Evolutionary conservation across 2,888 invertebrate species (phyloP), one percentile per base, ranked within the genome.

Genomic region (Cosmia pyralina): DNA sequence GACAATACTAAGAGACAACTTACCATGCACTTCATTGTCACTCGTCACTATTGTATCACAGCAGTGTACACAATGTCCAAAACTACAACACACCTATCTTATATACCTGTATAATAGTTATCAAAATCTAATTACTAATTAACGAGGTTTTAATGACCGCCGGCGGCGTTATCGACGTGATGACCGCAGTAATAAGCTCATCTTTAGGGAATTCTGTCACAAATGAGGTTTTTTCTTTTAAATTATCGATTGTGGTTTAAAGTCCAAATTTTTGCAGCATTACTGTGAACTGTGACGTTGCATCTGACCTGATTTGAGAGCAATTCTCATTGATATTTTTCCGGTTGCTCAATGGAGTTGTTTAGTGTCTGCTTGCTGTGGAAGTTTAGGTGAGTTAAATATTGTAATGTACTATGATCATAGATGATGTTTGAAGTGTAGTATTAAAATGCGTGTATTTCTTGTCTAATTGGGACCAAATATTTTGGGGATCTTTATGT

Each of bases 11-110:
- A 5, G 22, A 59, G 44, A 57, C 13, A 28, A 81, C 85, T 85
- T 55, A 85, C 85, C 82, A 84, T 62, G 65, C 66, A 70, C 72
- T 86, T 84, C 85, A 85, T 85, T 53, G 82, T 84, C 44, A 63
- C 64, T 85, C 52, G 82, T 84, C 44, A 63, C 64, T 72, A 22
- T 62, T 73, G 62, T 76, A 69, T 63, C 66, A 41, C 67, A 73
- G 69, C 69, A 46, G 53, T 41, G 60, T 44, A 65, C 69, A 74
- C 72, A 84, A 79, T 82, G 74, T 48, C 52, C 50, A 64, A 46
- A 58, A 22, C 46, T 22, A 41, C 55, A 53, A 48, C 0, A 50
- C 38, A 10, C 44, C 66, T 65, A 67, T 66, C 84, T 85, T 85
- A 69, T 85, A 85, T 85, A 85, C 79, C 69, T 62, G n/a, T 19